These are phyloP conservation scores for Sinonovacula constricta DNA, from an alignment of 1,140 invertebrate genomes.

Conservation along the genomic window DNA sequence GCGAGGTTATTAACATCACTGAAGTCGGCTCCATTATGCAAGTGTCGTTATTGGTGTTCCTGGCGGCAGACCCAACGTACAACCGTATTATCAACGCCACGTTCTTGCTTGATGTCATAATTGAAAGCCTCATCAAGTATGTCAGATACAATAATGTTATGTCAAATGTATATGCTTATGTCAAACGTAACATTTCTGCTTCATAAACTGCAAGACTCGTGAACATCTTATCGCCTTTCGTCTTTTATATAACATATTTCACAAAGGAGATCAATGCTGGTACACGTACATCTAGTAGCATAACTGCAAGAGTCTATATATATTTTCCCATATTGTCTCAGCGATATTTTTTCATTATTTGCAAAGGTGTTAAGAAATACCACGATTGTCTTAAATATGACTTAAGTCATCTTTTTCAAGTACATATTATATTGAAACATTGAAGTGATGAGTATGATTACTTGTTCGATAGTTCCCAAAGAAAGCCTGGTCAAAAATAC, in stretches of 20 bases:
- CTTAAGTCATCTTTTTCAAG: too few relatives aligned
- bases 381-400: too few relatives aligned
- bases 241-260: not conserved
- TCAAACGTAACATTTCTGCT: not conserved
- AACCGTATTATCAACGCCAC: constrained; percentile 30
- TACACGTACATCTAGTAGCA: not conserved
- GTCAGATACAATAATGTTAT: not conserved
- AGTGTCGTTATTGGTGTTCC: constrained; percentile 19
- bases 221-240: not conserved
- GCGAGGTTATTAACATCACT: constrained; percentile 41
- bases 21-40: not conserved
- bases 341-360: too few relatives aligned
- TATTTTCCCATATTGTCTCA: too few relatives aligned
- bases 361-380: too few relatives aligned
- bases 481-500: too few relatives aligned
- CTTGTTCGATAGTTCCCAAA: too few relatives aligned
- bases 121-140: constrained; percentile 27
- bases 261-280: not conserved
- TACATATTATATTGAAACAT: too few relatives aligned
- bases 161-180: too few relatives aligned
- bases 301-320: not conserved
- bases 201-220: not conserved
- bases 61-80: constrained; percentile 30
- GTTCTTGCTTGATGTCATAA: constrained; percentile 7
- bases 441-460: too few relatives aligned